Conservation (phyloP, 1,140 invertebrate genomes). For the Neomicropteryx cornuta region DNA sequence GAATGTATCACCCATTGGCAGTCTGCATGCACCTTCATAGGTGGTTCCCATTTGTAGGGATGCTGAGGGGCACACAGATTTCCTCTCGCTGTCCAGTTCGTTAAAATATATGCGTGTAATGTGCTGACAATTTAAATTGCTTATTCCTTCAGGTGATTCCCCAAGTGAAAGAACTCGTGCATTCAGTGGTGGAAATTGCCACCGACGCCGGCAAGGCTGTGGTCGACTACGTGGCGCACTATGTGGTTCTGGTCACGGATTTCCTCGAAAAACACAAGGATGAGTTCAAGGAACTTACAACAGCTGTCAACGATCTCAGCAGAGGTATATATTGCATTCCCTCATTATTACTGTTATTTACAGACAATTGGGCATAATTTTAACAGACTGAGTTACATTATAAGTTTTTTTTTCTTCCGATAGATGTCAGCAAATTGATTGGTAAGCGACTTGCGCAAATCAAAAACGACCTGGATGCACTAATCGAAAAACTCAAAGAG, state of each 20-base stretch:
- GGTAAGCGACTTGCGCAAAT: slow-evolving; percentile 34
- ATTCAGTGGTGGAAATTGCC: slow-evolving; percentile 29
- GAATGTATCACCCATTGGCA: too few species aligned
- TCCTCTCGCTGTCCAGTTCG: too few species aligned
- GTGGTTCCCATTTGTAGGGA: too few species aligned
- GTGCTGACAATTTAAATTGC: too few species aligned
- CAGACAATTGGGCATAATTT: background rate
- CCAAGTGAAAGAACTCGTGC: slow-evolving; percentile 42
- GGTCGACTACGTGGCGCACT: slow-evolving; percentile 36
- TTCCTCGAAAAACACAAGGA: slow-evolving; percentile 47
- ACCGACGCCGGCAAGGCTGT: slow-evolving; percentile 34
- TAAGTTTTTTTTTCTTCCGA: slow-evolving; percentile 12
- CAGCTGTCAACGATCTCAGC: slow-evolving; percentile 38
- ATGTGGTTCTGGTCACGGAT: slow-evolving; percentile 37
- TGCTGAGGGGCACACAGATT: too few species aligned
- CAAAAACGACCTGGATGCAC: slow-evolving; percentile 35
- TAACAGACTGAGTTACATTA: background rate
- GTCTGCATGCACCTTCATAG: too few species aligned
- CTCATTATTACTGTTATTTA: background rate
- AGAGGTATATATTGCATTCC: slow-evolving; percentile 33
- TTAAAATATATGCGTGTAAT: too few species aligned
- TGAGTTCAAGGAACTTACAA: slow-evolving; percentile 51
- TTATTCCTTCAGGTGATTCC: slow-evolving; percentile 32
- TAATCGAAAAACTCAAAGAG: slow-evolving; percentile 31
- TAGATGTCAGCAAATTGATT: slow-evolving; percentile 39